Conservation (phyloP, 2,797 vertebrate species). For the Pseudomugil gertrudae region DNA sequence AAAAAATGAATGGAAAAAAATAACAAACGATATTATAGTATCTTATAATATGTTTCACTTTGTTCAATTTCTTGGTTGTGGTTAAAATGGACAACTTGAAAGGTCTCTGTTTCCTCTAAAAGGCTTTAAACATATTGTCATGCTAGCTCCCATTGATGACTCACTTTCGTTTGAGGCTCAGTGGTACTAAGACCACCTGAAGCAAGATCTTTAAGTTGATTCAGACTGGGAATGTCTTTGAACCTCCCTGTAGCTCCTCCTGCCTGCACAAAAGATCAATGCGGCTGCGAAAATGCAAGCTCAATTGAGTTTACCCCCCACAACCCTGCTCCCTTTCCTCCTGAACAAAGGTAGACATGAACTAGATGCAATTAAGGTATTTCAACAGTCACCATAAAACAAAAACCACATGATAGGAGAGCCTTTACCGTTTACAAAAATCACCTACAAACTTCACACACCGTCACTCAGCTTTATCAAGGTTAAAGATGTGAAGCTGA, state of each 20-base stretch:
- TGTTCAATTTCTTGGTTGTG: not conserved
- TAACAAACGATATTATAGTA: not conserved
- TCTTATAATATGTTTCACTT: not conserved
- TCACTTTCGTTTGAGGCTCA: conserved; percentile 56
- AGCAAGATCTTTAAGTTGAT: conserved; percentile 77
- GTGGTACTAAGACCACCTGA: conserved; percentile 55
- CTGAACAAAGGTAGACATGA: conserved; percentile 67
- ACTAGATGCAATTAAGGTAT: conserved; percentile 71
- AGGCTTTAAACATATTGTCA: conserved; percentile 61
- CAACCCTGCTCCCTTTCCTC: conserved; percentile 9
- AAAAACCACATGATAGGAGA: conserved; percentile 57
- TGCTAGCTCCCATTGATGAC: conserved; percentile 27
- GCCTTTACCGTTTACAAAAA: conserved; percentile 56
- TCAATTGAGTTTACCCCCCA: conserved; percentile 19
- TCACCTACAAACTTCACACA: conserved; percentile 64
- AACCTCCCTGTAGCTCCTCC: conserved; percentile 60
- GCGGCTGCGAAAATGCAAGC: conserved; percentile 42
- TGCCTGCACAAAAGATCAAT: conserved; percentile 66
- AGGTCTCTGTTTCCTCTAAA: conserved; percentile 41
- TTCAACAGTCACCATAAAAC: conserved; percentile 64
- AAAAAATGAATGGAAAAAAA: no score
- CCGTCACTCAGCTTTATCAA: conserved; percentile 62
- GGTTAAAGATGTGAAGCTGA: conserved; percentile 70
- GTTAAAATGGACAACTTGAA: conserved; percentile 5
- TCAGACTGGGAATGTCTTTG: conserved; percentile 63